Evolutionary conservation across 2,797 vertebrate genomes (phyloP), one percentile per base, ranked within the genome.

Genomic region (Vireo griseus): DNA sequence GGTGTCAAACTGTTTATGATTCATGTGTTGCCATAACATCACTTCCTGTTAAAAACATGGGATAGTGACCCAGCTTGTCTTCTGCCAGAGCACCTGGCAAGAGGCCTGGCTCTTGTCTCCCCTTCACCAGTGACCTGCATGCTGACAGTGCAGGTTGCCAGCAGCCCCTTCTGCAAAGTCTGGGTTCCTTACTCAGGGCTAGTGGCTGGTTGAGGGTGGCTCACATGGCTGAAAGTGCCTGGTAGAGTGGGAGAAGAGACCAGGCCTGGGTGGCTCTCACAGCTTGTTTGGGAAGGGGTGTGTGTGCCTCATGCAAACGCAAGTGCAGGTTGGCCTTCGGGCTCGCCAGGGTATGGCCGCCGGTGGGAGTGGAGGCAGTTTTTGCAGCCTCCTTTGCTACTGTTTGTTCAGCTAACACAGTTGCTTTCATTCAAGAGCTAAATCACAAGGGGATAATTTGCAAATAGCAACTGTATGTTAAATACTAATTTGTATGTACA

Each of bases 401-500:
- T 95, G 92, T 94, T 95, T 95, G 86, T 92, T 96, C 93, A 89
- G 94, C 90, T 92, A 90, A 95, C 83, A 72, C 75, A 80, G 74
- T 92, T 75, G 69, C 89, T 91, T 88, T 89, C 92, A 84, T 89
- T 87, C 92, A 81, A 73, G 88, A 91, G 82, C 92, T 90, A 94
- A 92, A 94, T 92, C 87, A 92, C 95, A 71, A 84, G 92, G 76
- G 89, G 8, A 92, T 96, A 95, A 97, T 97, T 97, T 97, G 96
- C 96, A 97, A 96, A 94, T 77, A 94, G 92, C 89, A 95, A 97
- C 88, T 86, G 86, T 95, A 95, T 95, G 94, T 94, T 95, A 96
- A 95, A 96, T 95, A 94, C 95, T 95, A 97, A 97, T 97, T 97
- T 96, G 96, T 97, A 96, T 93, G 72, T 96, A 95, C 95, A 94